Base-by-base conservation (phyloP, 2,797 vertebrate genomes). In the Champsocephalus gunnari region DNA sequence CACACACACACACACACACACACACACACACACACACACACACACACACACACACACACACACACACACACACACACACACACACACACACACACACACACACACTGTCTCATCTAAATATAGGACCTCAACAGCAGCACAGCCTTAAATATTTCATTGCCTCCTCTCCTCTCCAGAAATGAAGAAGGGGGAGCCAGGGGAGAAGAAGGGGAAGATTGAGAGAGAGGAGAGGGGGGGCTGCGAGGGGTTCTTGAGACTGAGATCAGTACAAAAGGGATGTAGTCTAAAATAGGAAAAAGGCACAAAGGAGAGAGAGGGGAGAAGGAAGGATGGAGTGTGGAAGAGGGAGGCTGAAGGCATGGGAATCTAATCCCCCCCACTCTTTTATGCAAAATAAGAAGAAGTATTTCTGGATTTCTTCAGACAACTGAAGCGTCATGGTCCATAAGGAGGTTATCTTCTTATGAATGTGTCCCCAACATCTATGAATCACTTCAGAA, bases 61-160 rank as follows among this genome's bases (percentile, higher is more conserved):
- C 28, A 28, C 28, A 28, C 28, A 28, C 28, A 28, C 28, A 28
- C 28, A 28, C 28, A 28, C 28, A 28, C 28, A 28, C 24, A 28
- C 24, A 67, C 57, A 32, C 38, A 90, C 67, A 83, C 58, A n/a
- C 28, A 51, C 43, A 57, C 62, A 75, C 3, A 19, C 69, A n/a
- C 71, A 73, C 59, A 83, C 64, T 8, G 66, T 82, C 86, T 87
- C 71, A 4, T 88, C 91, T 94, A 95, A 94, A 95, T 90, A 93
- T 94, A 95, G 90, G 76, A 38, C 72, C 50, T 78, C 66, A 79
- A 66, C 90, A 85, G 91, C 88, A 86, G 87, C 83, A 83, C 67
- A 74, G 83, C 41, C 76, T 88, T 95, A 92, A 95, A 95, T 95
- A 94, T 94, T 95, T 95, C 68, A 95, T 92, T 54, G 51, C 79